Base-by-base conservation (phyloP, 1,140 invertebrate species). In the Bombus consobrinus region DNA sequence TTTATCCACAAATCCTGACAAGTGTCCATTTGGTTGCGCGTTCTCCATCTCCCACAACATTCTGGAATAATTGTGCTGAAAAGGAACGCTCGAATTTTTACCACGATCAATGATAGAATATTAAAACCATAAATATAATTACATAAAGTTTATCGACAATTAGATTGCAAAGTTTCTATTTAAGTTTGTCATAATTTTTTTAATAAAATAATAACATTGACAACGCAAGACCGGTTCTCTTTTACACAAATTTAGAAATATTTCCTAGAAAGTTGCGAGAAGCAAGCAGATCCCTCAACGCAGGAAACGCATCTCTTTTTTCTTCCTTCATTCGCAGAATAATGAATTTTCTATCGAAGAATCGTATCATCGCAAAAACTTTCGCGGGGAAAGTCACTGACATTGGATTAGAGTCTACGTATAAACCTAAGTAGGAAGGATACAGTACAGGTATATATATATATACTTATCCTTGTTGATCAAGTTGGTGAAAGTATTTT, bases 1-100 rank as follows among this genome's bases (percentile, higher is more conserved):
- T 94, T 98, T 98, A 87, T 98, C 97, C 3, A 98, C 97, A 82
- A 98, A 97, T 9, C 97, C 95, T 0, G 97, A 97, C 64, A 98
- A 94, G 77, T 97, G 97, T 10, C 97, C 96, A 22, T 96, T 96
- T 83, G 96, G 96, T 69, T 97, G 92, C 0, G 89, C 96, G n/a
- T 94, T 96, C 83, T 97, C 96, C 88, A 97, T 95, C 62, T 96
- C 97, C 97, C 97, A 97, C 34, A 98, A 90, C 90, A 98, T 96
- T 28, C 97, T 95, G 0, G 96, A 96, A 88, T 96, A 96, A 86
- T 95, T 95, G 1, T 94, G 87, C 95, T 95, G 81, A 89, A 92
- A 53, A 13, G 59, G 0, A 62, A 62, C 10, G 13, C 1, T 2
- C 10, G 10, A 62, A n/a, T n/a, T 12, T n/a, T 62, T 62, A n/a